phyloP scores from a whole-genome alignment of 2,113 vertebrate genomes.

The Alligator sinensis region DNA sequence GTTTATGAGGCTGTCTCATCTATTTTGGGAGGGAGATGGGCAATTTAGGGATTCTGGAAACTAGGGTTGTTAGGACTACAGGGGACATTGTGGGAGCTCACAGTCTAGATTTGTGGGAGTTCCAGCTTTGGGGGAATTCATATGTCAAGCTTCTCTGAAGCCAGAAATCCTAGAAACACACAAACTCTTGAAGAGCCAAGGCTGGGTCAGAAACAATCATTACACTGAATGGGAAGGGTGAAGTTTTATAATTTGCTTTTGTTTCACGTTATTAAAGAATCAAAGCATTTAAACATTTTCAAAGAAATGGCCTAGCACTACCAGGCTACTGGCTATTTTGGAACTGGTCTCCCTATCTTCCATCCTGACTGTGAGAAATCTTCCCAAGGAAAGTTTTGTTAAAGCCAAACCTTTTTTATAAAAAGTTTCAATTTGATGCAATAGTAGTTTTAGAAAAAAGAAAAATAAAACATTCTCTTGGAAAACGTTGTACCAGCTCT shows the following conservation, averaged over 20 bases:
- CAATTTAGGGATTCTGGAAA: background rate
- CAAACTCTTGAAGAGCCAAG: background rate
- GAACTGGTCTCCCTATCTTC: background rate
- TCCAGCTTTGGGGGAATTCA: background rate
- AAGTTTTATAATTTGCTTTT: background rate
- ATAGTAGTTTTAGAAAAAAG: background rate
- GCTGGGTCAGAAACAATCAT: background rate
- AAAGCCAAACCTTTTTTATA: background rate
- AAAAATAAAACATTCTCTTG: background rate
- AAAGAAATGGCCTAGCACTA: background rate
- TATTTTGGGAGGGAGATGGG: background rate
- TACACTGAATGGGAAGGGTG: background rate
- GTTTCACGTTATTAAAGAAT: background rate
- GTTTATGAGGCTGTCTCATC: background rate
- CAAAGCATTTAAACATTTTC: background rate
- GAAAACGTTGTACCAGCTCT: rapidly evolving
- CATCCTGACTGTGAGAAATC: background rate
- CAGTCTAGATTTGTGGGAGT: background rate
- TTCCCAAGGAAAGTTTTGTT: background rate
- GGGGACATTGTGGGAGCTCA: background rate
- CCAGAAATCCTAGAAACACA: background rate
- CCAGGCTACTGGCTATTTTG: background rate
- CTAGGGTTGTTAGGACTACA: background rate
- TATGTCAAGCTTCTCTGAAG: background rate
- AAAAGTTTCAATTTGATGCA: background rate